Base-by-base conservation (phyloP, 92 coral and sea anemone genomes). In the Scolanthus callimorphus region DNA sequence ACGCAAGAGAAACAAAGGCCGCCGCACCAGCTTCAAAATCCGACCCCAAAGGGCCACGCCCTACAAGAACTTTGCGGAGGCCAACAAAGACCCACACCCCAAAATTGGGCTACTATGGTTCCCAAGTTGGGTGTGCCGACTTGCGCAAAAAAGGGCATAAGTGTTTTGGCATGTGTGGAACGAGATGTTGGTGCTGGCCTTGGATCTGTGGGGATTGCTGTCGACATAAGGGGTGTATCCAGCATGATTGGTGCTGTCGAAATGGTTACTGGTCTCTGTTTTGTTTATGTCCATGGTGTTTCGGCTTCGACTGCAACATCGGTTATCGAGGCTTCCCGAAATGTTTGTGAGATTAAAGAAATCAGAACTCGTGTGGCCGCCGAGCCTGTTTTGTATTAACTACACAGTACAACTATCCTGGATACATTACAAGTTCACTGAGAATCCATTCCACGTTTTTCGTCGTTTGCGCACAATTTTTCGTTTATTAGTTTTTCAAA, bases 131-230 rank as follows among this genome's bases (percentile, higher is more conserved):
- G 3, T 75, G 81, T 46, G 13, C 28, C 19, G 83, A 76, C 69
- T 51, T 68, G 71, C 83, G 83, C 51, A 15, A 31, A 15, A 3
- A 20, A 2, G 3, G 57, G 13, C 4, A 11, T 1, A 51, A 47
- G 10, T 78, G 84, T 17, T 78, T 78, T 50, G 84, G 78, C 11
- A 78, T 78, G 78, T 70, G 78, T 37, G 84, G 78, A 1, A 38
- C 46, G 45, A 11, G 3, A 8, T 78, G 84, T n/a, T 78, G 84
- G 84, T 78, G 78, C 27, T 78, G 84, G 84, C 39, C 69, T 23
- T 78, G 78, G 84, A 50, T 78, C 0, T 78, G 84, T 20, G 78
- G 78, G 2, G 84, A 78, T 45, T 78, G 84, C 25, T 78, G 78
- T 29, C 25, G 69, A 20, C 78, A 78, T 46, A 46, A 39, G 10